phyloP scores from a whole-genome alignment of 2,888 invertebrate species.

The Cryptosula pallasiana region DNA sequence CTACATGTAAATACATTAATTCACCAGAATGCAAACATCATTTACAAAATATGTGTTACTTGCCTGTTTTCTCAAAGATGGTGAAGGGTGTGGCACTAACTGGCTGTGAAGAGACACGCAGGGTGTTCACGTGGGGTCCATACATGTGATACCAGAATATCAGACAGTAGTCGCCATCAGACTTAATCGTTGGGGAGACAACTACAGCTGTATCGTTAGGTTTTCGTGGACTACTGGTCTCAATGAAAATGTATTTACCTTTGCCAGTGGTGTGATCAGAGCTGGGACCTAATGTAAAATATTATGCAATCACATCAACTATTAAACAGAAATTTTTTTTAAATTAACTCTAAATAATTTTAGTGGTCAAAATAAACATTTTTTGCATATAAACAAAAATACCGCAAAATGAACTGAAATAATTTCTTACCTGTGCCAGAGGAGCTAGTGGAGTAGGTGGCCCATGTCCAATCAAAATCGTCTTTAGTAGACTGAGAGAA shows the following conservation, averaged over 20 bases:
- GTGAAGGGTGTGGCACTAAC: neutral
- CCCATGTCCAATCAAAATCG: constrained; percentile 8
- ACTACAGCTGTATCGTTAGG: constrained; percentile 6
- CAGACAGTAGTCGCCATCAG: constrained; percentile 32
- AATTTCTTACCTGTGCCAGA: constrained; percentile 11
- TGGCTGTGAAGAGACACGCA: constrained; percentile 36
- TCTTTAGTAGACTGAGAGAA: constrained; percentile 13
- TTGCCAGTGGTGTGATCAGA: constrained; percentile 23
- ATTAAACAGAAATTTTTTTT: too few species aligned
- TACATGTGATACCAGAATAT: constrained; percentile 45
- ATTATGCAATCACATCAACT: too few species aligned
- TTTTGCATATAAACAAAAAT: too few species aligned
- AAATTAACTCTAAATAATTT: too few species aligned
- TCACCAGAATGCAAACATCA: constrained; percentile 29
- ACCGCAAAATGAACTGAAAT: neutral
- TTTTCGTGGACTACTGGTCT: constrained; percentile 7
- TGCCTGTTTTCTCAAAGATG: neutral
- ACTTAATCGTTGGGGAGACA: neutral
- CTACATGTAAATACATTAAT: too few species aligned
- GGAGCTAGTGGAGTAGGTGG: neutral
- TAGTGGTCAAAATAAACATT: too few species aligned
- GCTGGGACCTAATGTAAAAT: neutral
- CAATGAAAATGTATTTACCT: constrained; percentile 26
- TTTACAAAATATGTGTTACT: neutral
- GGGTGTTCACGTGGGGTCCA: constrained; percentile 37